Conservation (phyloP, 1,140 invertebrate genomes). For the Cotesia glomerata region DNA sequence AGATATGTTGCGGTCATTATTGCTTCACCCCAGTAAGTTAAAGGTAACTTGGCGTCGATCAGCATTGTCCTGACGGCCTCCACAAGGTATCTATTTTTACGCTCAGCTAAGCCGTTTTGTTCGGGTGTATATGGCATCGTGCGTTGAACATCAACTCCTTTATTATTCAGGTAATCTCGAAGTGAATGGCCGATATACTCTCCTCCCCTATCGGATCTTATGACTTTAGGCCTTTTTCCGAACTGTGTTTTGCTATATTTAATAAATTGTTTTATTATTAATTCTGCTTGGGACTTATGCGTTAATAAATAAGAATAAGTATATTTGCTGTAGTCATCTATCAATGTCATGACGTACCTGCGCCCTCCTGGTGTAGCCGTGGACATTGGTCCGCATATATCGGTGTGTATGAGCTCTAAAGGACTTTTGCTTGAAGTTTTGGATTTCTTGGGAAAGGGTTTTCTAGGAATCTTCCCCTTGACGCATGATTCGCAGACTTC, state of each 20-base stretch:
- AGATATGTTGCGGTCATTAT: background rate
- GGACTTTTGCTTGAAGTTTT: background rate
- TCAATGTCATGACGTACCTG: background rate
- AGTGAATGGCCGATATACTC: background rate
- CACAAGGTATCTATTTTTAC: background rate
- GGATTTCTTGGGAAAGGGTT: no score
- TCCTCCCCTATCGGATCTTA: background rate
- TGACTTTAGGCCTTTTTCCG: background rate
- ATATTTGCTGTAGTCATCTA: background rate
- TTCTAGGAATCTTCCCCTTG: background rate
- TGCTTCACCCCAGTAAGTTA: background rate
- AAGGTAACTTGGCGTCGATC: background rate
- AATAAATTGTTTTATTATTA: background rate
- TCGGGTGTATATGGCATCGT: background rate
- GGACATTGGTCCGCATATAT: background rate
- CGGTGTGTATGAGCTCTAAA: background rate
- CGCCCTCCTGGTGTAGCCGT: background rate
- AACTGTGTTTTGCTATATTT: background rate
- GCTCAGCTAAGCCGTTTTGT: background rate
- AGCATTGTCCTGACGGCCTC: no score
- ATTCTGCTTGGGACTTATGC: background rate
- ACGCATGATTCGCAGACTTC: no score
- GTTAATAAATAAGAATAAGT: background rate
- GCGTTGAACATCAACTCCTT: background rate
- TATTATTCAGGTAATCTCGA: background rate